Evolutionary conservation across 2,888 invertebrate species (phyloP).

Genomic region (Tenthredo distinguenda): DNA sequence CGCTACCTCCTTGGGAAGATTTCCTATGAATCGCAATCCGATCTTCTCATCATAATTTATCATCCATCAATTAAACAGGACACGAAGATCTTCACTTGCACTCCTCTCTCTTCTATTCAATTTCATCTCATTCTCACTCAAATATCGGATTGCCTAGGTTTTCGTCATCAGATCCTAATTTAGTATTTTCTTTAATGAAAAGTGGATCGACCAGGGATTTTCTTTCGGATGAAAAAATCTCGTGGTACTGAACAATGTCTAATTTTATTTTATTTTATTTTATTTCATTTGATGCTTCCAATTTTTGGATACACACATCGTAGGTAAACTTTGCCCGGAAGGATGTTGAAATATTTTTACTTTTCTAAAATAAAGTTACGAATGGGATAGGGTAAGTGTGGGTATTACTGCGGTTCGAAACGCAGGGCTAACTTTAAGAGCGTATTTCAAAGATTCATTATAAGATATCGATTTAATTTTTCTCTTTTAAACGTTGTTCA

Average conservation of each 20-base stretch:
- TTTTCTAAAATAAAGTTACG: neutral
- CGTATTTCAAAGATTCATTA: too few relatives aligned
- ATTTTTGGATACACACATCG: neutral
- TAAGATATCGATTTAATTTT: too few relatives aligned
- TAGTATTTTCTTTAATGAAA: neutral
- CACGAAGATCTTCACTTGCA: neutral
- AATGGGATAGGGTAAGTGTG: conserved; percentile 36
- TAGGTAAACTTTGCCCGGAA: conserved; percentile 5
- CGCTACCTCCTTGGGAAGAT: conserved; percentile 5
- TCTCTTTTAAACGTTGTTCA: too few relatives aligned
- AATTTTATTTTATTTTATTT: neutral
- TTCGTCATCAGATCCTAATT: neutral
- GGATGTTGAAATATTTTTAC: neutral
- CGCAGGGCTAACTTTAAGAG: too few relatives aligned
- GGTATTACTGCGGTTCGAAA: too few relatives aligned
- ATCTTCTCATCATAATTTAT: neutral
- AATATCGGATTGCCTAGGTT: neutral
- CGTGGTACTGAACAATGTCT: neutral
- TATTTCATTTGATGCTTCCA: neutral
- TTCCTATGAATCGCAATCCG: conserved; percentile 4
- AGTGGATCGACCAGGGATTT: neutral
- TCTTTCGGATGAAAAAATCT: neutral
- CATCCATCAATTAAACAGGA: neutral
- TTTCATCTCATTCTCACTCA: neutral
- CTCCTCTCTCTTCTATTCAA: neutral